phyloP scores from a whole-genome alignment of 2,888 invertebrate genomes.

The Hydriomena furcata region DNA sequence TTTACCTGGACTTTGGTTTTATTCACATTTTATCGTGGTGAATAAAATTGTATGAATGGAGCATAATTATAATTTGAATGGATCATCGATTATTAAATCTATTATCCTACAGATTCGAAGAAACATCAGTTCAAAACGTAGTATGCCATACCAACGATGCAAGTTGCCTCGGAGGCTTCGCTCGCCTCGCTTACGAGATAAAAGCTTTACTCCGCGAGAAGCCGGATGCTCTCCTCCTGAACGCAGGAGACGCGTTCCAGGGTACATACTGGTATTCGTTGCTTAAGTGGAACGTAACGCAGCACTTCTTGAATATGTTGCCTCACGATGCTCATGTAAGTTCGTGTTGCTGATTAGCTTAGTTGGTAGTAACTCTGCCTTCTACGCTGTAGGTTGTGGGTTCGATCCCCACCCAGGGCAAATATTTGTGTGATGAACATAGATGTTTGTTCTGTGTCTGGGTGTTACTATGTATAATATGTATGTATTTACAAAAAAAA shows the following conservation, averaged over 20 bases:
- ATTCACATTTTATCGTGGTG: no score
- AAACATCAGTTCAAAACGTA: constrained; percentile 80
- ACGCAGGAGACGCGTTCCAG: constrained; percentile 93
- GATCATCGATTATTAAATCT: no score
- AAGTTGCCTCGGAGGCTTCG: constrained; percentile 87
- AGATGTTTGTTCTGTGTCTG: no score
- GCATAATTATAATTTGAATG: no score
- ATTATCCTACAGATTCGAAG: constrained; percentile 75
- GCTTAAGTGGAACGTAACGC: constrained; percentile 88
- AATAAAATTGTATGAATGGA: no score
- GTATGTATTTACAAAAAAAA: no score
- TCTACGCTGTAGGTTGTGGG: no score
- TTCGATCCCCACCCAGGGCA: no score
- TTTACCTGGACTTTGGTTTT: no score
- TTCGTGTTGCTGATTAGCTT: constrained; percentile 23
- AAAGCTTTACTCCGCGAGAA: constrained; percentile 69
- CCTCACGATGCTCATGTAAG: constrained; percentile 90
- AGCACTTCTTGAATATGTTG: constrained; percentile 88
- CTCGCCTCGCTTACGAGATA: constrained; percentile 85
- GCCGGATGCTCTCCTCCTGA: constrained; percentile 86
- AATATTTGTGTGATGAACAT: no score
- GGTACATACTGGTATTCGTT: constrained; percentile 92
- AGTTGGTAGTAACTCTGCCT: neutral
- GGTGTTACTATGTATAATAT: no score
- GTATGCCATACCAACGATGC: constrained; percentile 76